These are phyloP conservation scores for Sesamia nonagrioides DNA, from an alignment of 1,140 invertebrate genomes.

Conservation along the genomic window DNA sequence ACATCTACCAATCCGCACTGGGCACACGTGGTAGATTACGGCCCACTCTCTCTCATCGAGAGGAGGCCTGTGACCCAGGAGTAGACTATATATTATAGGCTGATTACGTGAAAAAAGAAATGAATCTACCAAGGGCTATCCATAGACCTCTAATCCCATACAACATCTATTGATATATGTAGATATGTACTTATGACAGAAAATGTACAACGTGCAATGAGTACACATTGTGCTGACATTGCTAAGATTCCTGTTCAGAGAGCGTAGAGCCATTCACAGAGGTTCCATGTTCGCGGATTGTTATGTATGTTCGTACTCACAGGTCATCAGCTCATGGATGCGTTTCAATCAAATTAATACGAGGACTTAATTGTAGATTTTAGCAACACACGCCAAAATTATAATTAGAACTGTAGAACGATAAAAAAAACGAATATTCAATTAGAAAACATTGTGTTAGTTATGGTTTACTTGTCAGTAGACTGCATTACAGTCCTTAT, in stretches of 20 bases:
- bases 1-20: too few species aligned
- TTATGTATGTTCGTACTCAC: not conserved
- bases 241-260: constrained; percentile 54
- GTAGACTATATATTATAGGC: too few species aligned
- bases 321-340: not conserved
- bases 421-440: not conserved
- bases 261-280: constrained; percentile 46
- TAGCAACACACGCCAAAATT: not conserved
- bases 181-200: too few species aligned
- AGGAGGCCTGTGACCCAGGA: too few species aligned
- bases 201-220: too few species aligned
- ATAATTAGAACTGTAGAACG: not conserved
- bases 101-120: too few species aligned
- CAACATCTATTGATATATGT: too few species aligned
- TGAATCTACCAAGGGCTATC: too few species aligned
- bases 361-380: not conserved
- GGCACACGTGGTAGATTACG: too few species aligned
- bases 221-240: not conserved
- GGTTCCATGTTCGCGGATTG: constrained; percentile 1
- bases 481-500: not conserved
- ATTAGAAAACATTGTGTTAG: not conserved
- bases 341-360: not conserved
- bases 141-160: too few species aligned
- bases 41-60: too few species aligned
- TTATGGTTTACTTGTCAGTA: too few species aligned